phyloP scores from a whole-genome alignment of 92 coral and sea anemone species.

The Parazoanthus darwini region DNA sequence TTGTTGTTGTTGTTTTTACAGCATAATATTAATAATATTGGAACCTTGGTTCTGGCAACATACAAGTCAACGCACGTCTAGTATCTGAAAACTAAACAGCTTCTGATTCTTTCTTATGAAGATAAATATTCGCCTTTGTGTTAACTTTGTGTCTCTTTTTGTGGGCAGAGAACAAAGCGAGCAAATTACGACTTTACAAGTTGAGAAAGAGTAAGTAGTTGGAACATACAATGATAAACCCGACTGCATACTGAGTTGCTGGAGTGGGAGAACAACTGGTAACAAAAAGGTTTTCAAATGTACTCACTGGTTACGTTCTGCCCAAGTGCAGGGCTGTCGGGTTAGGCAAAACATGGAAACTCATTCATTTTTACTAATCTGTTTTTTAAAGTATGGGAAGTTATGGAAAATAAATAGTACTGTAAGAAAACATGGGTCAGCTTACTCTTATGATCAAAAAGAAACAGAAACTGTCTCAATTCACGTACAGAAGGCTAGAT shows the following conservation, averaged over 20 bases:
- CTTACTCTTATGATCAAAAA: too few relatives aligned
- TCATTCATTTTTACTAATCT: too few relatives aligned
- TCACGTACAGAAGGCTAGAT: too few relatives aligned
- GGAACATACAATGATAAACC: not conserved
- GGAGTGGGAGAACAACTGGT: too few relatives aligned
- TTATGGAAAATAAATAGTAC: too few relatives aligned
- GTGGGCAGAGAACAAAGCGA: slow-evolving; percentile 83
- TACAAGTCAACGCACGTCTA: not conserved
- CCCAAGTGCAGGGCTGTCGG: too few relatives aligned
- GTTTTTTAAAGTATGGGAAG: too few relatives aligned
- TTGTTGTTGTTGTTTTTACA: too few relatives aligned
- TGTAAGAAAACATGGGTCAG: too few relatives aligned
- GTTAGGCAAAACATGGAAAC: not conserved
- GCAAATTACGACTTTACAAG: slow-evolving; percentile 74
- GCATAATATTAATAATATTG: not conserved
- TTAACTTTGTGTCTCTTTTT: slow-evolving; percentile 7
- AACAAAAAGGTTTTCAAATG: not conserved
- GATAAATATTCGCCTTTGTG: not conserved
- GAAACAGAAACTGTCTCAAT: too few relatives aligned
- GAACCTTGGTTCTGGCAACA: too few relatives aligned
- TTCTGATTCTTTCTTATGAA: not conserved
- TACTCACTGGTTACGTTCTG: not conserved
- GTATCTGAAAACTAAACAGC: not conserved
- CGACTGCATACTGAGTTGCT: not conserved
- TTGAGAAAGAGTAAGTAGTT: slow-evolving; percentile 87